Evolutionary conservation across 2,888 invertebrate species (phyloP), one percentile per base, ranked within the genome.

Genomic region (Drosophila histrio): DNA sequence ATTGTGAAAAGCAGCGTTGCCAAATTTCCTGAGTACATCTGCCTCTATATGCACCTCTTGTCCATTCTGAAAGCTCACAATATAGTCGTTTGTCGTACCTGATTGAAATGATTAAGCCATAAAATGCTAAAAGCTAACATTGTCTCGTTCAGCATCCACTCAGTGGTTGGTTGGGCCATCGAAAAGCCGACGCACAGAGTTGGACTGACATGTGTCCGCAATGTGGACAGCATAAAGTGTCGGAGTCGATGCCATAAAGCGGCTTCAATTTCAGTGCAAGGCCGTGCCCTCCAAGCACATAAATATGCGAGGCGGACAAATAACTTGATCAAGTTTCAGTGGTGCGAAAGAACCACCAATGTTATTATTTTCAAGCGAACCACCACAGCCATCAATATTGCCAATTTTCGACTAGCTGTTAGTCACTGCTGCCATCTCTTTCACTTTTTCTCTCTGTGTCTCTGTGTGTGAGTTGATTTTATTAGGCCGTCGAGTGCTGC

Each of bases 241-340:
- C 32, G 19, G 26, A 1, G 22, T n/a, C 22, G 13, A 15, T 49
- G 28, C 54, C 61, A 77, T 77, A 77, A 70, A 61, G 63, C 32
- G 57, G 59, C 61, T 72, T 62, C 50, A 74, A 62, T 65, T 63
- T 65, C 67, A 60, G 24, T 72, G 76, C 79, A 72, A 72, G 76
- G 59, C 28, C 43, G 46, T 36, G 43, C 19, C 2, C 28, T 2
- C n/a, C 36, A 41, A n/a, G 1, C 6, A 17, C 13, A 44, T 9
- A 49, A 77, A 62, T 65, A 43, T 58, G 68, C 63, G 39, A 47
- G 21, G 30, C 57, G n/a, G 28, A 11, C 39, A 69, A 81, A 79
- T 77, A 67, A 62, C 72, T 79, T 86, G 74, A 77, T 79, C 68
- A 77, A 80, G 65, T 76, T 64, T 65, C 54, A 52, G 44, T 68